phyloP scores from a whole-genome alignment of 2,113 vertebrate genomes.

The Lates calcarifer region DNA sequence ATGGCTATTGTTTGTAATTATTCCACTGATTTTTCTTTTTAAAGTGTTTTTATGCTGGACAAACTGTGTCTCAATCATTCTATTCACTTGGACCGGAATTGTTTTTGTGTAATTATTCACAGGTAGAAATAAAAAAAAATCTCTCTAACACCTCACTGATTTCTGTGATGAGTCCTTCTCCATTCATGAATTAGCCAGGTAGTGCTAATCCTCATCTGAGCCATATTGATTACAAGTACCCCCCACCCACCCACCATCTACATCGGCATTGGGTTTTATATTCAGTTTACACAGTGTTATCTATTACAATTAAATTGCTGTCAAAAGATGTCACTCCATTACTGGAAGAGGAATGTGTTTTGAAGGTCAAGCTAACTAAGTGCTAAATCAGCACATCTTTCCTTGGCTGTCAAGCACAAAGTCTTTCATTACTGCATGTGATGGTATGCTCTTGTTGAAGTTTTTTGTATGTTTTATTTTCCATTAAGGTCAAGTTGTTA shows the following conservation, averaged over 20 bases:
- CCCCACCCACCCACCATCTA: no score
- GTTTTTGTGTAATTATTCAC: constrained; percentile 23
- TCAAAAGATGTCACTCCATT: constrained; percentile 24
- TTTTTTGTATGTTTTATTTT: constrained; percentile 13
- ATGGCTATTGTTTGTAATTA: constrained; percentile 3
- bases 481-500: background rate
- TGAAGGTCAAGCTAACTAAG: constrained; percentile 11
- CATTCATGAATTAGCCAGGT: constrained; percentile 27
- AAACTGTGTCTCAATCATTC: background rate
- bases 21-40: no score
- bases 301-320: constrained; percentile 35
- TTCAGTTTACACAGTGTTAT: constrained; percentile 21
- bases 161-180: constrained; percentile 2
- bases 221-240: constrained; percentile 33
- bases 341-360: background rate
- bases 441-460: background rate
- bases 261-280: no score
- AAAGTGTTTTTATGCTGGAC: no score
- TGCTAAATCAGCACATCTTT: constrained; percentile 13
- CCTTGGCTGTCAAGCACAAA: background rate
- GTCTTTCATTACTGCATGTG: background rate
- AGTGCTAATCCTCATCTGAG: constrained; percentile 18
- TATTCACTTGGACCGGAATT: background rate
- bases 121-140: constrained; percentile 5
- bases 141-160: constrained; percentile 30